Evolutionary conservation across 2,888 invertebrate species (phyloP), one percentile per base, ranked within the genome.

Genomic region (Macroteleia sp.): DNA sequence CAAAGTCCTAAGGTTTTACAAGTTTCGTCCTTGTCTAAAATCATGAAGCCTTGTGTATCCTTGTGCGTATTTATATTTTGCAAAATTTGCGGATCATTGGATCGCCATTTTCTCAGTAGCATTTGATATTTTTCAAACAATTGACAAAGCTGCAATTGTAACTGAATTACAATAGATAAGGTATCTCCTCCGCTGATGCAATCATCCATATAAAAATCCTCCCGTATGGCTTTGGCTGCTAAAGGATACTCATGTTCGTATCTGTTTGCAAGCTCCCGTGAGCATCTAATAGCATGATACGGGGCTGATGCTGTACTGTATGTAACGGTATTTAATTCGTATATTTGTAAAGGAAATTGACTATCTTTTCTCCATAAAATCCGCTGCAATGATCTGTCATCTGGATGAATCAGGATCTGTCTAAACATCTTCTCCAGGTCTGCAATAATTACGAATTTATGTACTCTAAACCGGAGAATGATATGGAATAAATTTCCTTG

Each of bases 121-220:
- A 44, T 12, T 10, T 22, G 6, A 22, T 12, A n/a, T 44, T 22
- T 22, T 44, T 9, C 22, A 44, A n/a, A 10, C 10, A 32, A 10
- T 2, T 32, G 5, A 5, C 2, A 10, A 2, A 32, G 9, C 10
- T 32, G 9, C n/a, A 2, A 10, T 10, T 32, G 32, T 10, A 32
- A 10, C 6, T 10, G 6, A 10, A 32, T 32, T 10, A 32, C 10
- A 32, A 2, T 10, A 10, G 6, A 10, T 10, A 32, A 32, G 5
- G 22, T 44, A 8, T 44, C 12, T 12, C 44, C 44, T 22, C 44
- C 44, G 12, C 22, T 22, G 3, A 44, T 3, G 9, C 20, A 44
- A 19, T 44, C 41, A 44, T 48, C 46, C 46, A 48, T 25, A 9
- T 30, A 48, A 16, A 25, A 32, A 32, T 61, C 61, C 4, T 25